Percentiles rank a stretch among this genome's conserved stretches.
phyloP scores from a whole-genome alignment of 1,140 invertebrate genomes.

The Bombus sylvicola region DNA sequence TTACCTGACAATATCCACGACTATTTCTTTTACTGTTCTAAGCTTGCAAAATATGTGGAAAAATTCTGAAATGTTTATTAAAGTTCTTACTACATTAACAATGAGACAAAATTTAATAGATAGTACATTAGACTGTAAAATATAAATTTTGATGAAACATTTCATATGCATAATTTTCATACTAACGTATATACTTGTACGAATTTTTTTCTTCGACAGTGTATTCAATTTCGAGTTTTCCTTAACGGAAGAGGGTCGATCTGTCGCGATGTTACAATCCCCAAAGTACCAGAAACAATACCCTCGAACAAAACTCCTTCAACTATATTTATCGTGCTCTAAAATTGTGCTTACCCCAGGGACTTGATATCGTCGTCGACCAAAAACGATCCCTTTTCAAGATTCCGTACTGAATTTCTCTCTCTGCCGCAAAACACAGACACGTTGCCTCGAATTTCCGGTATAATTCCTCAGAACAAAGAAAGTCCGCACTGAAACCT shows the following conservation, averaged over 20 bases:
- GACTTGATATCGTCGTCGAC: background rate
- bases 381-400: background rate
- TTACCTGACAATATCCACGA: no score
- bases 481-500: slow-evolving; percentile 13
- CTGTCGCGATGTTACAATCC: background rate
- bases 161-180: background rate
- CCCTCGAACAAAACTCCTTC: background rate
- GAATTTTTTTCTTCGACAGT: background rate
- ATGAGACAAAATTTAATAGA: background rate
- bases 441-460: slow-evolving; percentile 16
- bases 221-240: background rate
- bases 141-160: background rate
- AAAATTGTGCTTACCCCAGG: background rate
- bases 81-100: no score
- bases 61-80: no score
- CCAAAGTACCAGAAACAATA: background rate
- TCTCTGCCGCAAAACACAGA: no score
- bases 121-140: background rate
- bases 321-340: background rate
- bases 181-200: background rate
- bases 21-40: no score
- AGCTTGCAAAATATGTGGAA: no score
- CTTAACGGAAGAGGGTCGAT: background rate
- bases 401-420: background rate
- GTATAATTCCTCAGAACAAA: slow-evolving; percentile 19